phyloP scores from a whole-genome alignment of 2,797 vertebrate species.

The Rallus crepitans region DNA sequence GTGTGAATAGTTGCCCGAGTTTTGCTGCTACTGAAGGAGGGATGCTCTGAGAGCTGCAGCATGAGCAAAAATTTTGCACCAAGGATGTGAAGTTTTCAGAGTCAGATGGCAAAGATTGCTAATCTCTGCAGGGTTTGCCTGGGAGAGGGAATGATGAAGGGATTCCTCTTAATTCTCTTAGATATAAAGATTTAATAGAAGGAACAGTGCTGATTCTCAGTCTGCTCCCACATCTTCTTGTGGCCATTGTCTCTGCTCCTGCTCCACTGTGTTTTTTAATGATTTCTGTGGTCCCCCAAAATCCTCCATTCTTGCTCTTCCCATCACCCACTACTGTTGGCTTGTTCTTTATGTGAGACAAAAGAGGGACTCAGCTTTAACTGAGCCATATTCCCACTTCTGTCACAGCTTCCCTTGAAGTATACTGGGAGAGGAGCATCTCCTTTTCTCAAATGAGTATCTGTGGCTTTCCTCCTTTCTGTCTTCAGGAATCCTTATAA shows the following conservation, averaged over 20 bases:
- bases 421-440: background rate
- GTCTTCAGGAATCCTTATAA: background rate
- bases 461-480: background rate
- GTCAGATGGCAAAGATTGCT: background rate
- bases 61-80: background rate
- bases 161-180: background rate
- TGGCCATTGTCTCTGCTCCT: background rate
- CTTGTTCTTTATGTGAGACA: background rate
- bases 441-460: background rate
- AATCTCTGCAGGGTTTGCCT: background rate
- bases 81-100: background rate
- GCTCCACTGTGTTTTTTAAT: background rate
- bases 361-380: background rate
- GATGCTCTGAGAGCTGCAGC: background rate
- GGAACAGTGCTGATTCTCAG: background rate
- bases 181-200: background rate
- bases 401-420: background rate
- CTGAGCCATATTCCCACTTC: background rate
- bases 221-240: background rate
- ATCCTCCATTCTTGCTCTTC: background rate
- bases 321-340: accelerated
- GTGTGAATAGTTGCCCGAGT: background rate
- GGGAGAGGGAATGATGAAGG: background rate
- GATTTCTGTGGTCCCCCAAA: background rate
- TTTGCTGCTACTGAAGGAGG: background rate